Evolutionary conservation across 2,113 vertebrate genomes (phyloP), one percentile per base, ranked within the genome.

Genomic region (Hoplias malabaricus): DNA sequence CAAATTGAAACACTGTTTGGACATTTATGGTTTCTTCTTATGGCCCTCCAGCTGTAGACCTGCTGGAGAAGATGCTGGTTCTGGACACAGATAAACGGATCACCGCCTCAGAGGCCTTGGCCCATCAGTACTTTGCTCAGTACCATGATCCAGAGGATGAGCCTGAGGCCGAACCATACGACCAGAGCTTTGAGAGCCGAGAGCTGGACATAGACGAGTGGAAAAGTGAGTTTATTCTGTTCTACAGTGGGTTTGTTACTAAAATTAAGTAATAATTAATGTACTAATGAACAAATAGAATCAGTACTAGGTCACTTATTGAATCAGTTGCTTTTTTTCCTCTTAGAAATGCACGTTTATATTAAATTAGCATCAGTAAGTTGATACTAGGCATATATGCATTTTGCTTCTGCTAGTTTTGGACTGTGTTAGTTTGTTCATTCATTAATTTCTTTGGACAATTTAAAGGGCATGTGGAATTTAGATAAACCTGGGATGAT

Each of bases 51-150:
- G 98, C 97, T 10, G 98, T 99, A 56, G 98, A 99, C 86, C 78
- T 99, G 86, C 92, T 99, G 78, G 98, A 99, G 91, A 98, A 97
- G 90, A 99, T 99, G 98, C 86, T 99, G 84, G 96, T 99, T 0
- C 88, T 99, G 91, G 98, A 99, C 87, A 98, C 98, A 0, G 98
- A 99, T 88, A 98, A 96, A 61, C 92, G 98, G 43, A 98, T 99
- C 50, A 99, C 98, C 0, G 98, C 98, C 0, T 93, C 96, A 0
- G 94, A 98, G 80, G 97, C 98, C 0, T 88, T 99, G 23, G 96
- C 96, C 2, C 97, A 99, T 1, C 80, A 90, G 19, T 99, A 99
- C 87, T 99, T 99, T 16, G 78, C 95, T 10, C 97, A 98, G 91
- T 99, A 99, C 81, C 98, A 99, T 0, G 98, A 99, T 76, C 98